Evolutionary conservation across 2,888 invertebrate species (phyloP).

Genomic region (Chrysolina oricalcia): DNA sequence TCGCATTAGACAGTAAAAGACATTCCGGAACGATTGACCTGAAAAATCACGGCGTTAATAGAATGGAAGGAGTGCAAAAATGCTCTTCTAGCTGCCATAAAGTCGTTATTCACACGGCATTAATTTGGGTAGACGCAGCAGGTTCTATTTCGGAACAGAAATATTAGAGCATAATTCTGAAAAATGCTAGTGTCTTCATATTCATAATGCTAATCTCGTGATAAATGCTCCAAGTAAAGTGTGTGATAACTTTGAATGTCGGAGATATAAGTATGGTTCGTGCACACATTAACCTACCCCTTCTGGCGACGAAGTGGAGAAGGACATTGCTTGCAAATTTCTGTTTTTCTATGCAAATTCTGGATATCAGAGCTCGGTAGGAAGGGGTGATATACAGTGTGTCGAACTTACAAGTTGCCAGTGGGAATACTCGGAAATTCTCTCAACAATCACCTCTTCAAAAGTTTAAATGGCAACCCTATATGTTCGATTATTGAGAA

Average conservation of each 20-base stretch:
- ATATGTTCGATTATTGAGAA: no score
- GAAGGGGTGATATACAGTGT: no score
- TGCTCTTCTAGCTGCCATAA: conserved; percentile 13
- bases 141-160: conserved; percentile 7
- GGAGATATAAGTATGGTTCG: not conserved
- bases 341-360: no score
- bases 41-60: conserved; percentile 13
- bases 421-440: no score
- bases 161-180: conserved; percentile 18
- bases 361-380: no score
- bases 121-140: conserved; percentile 5
- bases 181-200: conserved; percentile 16
- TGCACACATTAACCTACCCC: not conserved
- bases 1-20: conserved; percentile 4
- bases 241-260: not conserved
- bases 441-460: no score
- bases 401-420: no score
- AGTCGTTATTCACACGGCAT: conserved; percentile 16
- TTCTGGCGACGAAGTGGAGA: no score
- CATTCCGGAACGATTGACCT: conserved; percentile 8
- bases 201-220: not conserved
- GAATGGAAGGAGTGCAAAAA: conserved; percentile 12
- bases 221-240: not conserved
- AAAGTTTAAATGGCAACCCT: no score
- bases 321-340: no score